A percentile compares a stretch with the other conserved stretches of the same genome.
phyloP scores from a whole-genome alignment of 2,797 vertebrate species.

The Phrynocephalus guinanensis region DNA sequence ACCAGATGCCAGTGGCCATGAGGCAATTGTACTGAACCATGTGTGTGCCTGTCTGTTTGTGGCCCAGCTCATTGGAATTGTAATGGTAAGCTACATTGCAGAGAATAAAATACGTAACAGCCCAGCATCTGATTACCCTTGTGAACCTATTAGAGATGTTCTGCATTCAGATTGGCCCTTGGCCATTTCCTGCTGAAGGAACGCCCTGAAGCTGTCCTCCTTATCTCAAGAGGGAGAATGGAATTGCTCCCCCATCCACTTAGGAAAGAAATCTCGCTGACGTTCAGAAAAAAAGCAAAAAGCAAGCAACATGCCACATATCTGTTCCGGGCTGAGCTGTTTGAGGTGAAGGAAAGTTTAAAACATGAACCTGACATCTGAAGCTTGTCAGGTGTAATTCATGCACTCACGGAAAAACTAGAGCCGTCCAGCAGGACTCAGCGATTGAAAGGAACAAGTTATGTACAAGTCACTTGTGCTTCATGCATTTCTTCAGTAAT shows the following conservation, averaged over 20 bases:
- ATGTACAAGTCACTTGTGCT: too few species aligned
- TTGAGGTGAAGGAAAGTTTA: neutral
- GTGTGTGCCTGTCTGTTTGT: too few species aligned
- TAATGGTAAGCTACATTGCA: neutral
- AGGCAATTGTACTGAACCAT: neutral
- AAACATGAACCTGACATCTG: neutral
- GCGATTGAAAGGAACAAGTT: neutral
- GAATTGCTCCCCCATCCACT: neutral
- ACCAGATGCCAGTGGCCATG: neutral
- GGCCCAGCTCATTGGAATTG: neutral
- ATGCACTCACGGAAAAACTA: neutral
- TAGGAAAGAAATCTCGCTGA: neutral
- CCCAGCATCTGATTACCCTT: slow-evolving; percentile 4
- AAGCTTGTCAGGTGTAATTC: neutral
- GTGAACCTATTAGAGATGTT: slow-evolving; percentile 4
- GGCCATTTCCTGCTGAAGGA: slow-evolving; percentile 13
- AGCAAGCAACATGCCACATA: neutral
- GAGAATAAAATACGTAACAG: slow-evolving; percentile 1
- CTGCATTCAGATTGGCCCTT: neutral
- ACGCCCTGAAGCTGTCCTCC: neutral
- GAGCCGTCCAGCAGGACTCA: neutral
- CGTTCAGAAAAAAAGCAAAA: neutral
- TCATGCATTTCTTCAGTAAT: too few species aligned
- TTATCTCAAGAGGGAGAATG: neutral
- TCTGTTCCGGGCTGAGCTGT: neutral